These are phyloP conservation scores for Vidua chalybeata DNA, from an alignment of 2,113 vertebrate genomes.

Conservation along the genomic window DNA sequence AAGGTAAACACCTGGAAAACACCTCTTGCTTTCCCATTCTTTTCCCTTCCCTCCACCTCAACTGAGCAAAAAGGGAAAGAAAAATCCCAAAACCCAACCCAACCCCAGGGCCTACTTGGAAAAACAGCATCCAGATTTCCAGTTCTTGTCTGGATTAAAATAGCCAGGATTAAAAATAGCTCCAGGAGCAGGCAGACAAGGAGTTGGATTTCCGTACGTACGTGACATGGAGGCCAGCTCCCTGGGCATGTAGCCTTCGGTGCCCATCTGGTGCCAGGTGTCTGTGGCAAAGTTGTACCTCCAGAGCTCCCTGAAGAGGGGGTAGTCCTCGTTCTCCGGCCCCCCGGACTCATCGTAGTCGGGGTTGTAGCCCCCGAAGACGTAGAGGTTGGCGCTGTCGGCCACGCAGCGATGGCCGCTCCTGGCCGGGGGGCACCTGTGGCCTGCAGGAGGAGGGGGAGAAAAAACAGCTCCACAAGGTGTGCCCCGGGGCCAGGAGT, in stretches of 20 bases:
- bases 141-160: neutral
- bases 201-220: slow-evolving; percentile 66
- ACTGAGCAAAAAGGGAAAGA: accelerated
- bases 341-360: slow-evolving; percentile 95
- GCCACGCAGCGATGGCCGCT: slow-evolving; percentile 97
- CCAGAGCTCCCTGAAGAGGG: slow-evolving; percentile 97
- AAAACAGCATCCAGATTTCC: neutral
- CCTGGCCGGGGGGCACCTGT: slow-evolving; percentile 86
- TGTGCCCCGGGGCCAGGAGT: neutral
- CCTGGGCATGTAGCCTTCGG: slow-evolving; percentile 95
- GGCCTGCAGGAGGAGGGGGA: slow-evolving; percentile 72
- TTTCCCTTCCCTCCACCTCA: neutral
- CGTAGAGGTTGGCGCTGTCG: slow-evolving; percentile 91
- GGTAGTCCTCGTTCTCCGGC: slow-evolving; percentile 93
- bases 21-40: neutral
- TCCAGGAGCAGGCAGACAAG: accelerated
- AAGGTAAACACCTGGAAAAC: neutral
- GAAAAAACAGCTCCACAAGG: neutral
- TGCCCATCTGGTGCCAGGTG: slow-evolving; percentile 95
- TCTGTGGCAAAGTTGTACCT: slow-evolving; percentile 94
- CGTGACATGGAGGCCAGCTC: slow-evolving; percentile 98
- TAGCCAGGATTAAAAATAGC: neutral
- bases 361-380: slow-evolving; percentile 97
- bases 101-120: neutral
- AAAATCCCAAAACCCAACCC: neutral